These are phyloP conservation scores for Machaerirhynchus nigripectus DNA, from an alignment of 2,113 vertebrate genomes.

Conservation along the genomic window DNA sequence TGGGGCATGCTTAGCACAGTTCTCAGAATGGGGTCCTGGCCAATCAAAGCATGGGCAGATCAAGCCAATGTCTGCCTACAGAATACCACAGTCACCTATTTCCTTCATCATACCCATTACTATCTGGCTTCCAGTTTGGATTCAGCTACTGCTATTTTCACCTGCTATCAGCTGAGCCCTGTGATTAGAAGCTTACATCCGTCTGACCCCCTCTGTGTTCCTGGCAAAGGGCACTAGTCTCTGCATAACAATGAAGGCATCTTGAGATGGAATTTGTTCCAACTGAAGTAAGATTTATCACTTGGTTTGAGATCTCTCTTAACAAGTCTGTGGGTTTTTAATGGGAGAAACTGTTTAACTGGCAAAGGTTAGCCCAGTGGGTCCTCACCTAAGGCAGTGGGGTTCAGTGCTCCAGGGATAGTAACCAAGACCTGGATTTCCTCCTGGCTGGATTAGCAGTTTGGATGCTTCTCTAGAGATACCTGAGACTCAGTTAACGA, in stretches of 20 bases:
- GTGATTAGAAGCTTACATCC: not conserved
- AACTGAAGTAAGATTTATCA: not conserved
- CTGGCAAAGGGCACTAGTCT: not conserved
- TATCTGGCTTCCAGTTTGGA: not conserved
- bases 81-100: accelerated
- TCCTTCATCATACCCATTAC: not conserved
- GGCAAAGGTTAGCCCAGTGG: not conserved
- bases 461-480: not conserved
- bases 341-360: not conserved
- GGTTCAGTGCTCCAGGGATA: not conserved
- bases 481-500: not conserved
- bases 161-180: not conserved
- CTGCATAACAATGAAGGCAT: not conserved
- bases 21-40: not conserved
- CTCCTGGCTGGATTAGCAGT: not conserved
- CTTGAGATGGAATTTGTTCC: not conserved
- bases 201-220: not conserved
- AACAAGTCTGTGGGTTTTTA: not conserved
- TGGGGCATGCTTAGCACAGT: not conserved
- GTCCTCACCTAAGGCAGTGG: not conserved
- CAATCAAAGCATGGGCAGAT: not conserved
- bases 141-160: not conserved
- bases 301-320: not conserved
- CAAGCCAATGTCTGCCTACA: not conserved
- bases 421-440: not conserved